Percentiles rank a stretch among this genome's conserved stretches.
Conservation (phyloP, 2,888 invertebrate genomes). For the Thumatha senex region DNA sequence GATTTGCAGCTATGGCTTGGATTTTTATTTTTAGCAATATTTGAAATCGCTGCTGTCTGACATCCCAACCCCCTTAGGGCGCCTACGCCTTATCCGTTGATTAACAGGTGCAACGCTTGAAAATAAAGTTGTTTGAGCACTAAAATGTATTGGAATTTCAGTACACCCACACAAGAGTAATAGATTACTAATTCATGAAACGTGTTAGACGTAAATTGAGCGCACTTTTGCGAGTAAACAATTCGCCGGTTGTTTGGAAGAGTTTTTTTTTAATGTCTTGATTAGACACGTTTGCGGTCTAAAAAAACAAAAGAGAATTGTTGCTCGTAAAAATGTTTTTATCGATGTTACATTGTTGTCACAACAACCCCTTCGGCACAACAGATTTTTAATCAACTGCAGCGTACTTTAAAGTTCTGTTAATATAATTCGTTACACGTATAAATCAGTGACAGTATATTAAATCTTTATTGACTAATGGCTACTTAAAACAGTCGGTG, state of each 20-base stretch:
- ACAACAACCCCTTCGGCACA: not conserved
- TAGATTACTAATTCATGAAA: not conserved
- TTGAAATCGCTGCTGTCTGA: too few relatives aligned
- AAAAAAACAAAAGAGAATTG: constrained; percentile 14
- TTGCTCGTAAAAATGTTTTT: constrained; percentile 11
- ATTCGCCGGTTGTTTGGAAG: constrained; percentile 14
- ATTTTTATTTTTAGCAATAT: too few relatives aligned
- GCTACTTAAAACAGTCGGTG: too few relatives aligned
- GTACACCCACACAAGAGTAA: not conserved
- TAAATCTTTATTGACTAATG: not conserved
- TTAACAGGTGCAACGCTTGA: too few relatives aligned
- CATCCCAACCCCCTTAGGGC: too few relatives aligned
- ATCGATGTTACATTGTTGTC: constrained; percentile 1
- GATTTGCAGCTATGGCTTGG: too few relatives aligned
- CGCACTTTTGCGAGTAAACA: constrained; percentile 2
- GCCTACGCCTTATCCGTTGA: too few relatives aligned
- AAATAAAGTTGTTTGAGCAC: too few relatives aligned
- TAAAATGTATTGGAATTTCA: too few relatives aligned
- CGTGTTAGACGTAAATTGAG: not conserved
- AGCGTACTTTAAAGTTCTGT: not conserved
- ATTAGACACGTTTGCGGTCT: constrained; percentile 19
- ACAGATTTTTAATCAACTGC: not conserved
- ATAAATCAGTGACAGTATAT: not conserved
- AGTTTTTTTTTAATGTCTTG: constrained; percentile 18
- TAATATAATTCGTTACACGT: not conserved